phyloP scores from a whole-genome alignment of 2,797 vertebrate species.

The Typhlichthys eigenmanni region DNA sequence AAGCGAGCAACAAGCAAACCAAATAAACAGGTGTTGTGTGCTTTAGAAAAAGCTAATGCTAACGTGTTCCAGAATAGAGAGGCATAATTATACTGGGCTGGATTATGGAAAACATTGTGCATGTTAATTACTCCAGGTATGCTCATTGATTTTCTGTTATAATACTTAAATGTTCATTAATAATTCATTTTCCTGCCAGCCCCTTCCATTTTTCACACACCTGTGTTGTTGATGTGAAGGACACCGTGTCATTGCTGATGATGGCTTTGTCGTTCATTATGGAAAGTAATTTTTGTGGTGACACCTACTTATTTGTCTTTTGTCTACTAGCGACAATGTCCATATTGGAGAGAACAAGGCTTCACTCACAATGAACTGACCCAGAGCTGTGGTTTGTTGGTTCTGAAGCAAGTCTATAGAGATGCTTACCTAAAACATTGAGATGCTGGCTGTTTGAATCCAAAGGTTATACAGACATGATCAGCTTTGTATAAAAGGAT shows the following conservation, averaged over 20 bases:
- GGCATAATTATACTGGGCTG: constrained; percentile 82
- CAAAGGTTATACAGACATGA: no score
- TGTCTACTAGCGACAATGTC: constrained; percentile 61
- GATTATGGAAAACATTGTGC: constrained; percentile 82
- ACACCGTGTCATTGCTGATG: constrained; percentile 66
- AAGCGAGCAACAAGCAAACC: constrained; percentile 68
- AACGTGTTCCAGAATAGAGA: constrained; percentile 82
- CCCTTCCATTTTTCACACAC: constrained; percentile 80
- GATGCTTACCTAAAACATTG: neutral
- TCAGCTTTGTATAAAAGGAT: no score
- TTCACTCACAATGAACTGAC: constrained; percentile 30
- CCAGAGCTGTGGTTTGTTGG: neutral
- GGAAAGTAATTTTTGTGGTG: constrained; percentile 62
- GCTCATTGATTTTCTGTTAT: constrained; percentile 85
- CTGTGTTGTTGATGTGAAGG: constrained; percentile 79
- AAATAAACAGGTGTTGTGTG: constrained; percentile 84
- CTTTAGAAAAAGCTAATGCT: constrained; percentile 79
- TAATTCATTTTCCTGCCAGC: constrained; percentile 83
- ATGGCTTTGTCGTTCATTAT: constrained; percentile 60
- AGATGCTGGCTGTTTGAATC: no score
- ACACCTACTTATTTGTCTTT: constrained; percentile 74
- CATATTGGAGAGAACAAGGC: constrained; percentile 38
- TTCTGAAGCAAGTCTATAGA: constrained; percentile 16
- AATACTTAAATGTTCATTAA: constrained; percentile 87
- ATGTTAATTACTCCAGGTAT: constrained; percentile 86